Base-by-base conservation (phyloP, 2,113 vertebrate genomes). In the Hystrix brachyura region DNA sequence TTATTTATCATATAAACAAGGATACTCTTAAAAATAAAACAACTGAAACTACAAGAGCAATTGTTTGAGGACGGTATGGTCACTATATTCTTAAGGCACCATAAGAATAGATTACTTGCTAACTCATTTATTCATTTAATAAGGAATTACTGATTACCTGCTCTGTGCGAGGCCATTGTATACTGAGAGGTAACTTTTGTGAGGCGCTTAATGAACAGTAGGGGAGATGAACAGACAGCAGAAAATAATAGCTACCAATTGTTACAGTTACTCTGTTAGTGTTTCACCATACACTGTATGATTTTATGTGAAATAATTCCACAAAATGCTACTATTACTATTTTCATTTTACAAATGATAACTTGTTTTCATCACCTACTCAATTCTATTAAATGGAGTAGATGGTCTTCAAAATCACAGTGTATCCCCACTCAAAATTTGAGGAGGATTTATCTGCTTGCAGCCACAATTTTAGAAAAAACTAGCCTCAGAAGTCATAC, bases 61-160 rank as follows among this genome's bases (percentile, higher is more conserved):
- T 21, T 82, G 4, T 65, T 87, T 89, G 27, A 60, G 21, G 38
- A 4, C 10, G 57, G 79, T 12, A 62, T 29, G 1, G 12, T 67
- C 27, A 69, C 74, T 7, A 51, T 78, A 51, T 48, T 76, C 72
- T 76, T 15, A 78, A 21, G 2, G 11, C 34, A 84, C 51, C 38
- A 3, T 43, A 38, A 60, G 19, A 76, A 82, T 34, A 71, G n/a
- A 69, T 38, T 43, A n/a, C 62, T 48, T 4, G 55, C 13, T 82
- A 62, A 85, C 38, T 92, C 13, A 38, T 60, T 87, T 82, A 65
- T 95, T 74, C 21, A 86, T 69, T 87, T 83, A 90, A 9, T 8
- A 12, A 90, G 6, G 21, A 32, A 3, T 62, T 84, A 78, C 4
- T 80, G 13, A 53, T 59, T 94, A 17, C 7, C 17, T 85, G 64